These are phyloP conservation scores for Calcarius ornatus DNA, from an alignment of 2,113 vertebrate genomes.

Conservation along the genomic window DNA sequence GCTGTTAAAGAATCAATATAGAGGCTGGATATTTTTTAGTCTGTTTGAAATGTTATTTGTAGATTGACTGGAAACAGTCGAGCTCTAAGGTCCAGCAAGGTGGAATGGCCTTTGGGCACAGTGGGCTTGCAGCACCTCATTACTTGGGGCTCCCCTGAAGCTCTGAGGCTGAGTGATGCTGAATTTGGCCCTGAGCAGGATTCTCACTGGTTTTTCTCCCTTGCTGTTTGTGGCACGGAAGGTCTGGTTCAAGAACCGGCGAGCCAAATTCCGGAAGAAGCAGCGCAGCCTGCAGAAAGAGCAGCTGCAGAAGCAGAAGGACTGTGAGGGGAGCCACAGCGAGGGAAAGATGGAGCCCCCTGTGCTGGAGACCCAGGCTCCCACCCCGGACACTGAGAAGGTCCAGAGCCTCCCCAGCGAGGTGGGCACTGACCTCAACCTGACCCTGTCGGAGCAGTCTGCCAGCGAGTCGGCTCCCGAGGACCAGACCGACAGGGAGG, in stretches of 20 bases:
- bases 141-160: neutral
- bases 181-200: neutral
- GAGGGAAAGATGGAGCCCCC: constrained; percentile 75
- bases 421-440: constrained; percentile 83
- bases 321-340: constrained; percentile 74
- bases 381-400: constrained; percentile 76
- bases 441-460: constrained; percentile 92
- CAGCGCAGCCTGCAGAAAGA: constrained; percentile 98
- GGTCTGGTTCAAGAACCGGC: constrained; percentile 99
- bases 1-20: neutral
- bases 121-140: neutral
- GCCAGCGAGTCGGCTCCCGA: constrained; percentile 90
- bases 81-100: neutral
- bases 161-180: neutral
- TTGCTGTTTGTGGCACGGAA: constrained; percentile 45
- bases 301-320: constrained; percentile 97
- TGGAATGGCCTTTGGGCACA: neutral
- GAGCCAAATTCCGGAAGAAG: constrained; percentile 98
- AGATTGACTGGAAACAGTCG: neutral
- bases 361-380: constrained; percentile 68
- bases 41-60: neutral
- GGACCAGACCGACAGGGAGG: constrained; percentile 88
- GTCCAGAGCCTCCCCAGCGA: constrained; percentile 73
- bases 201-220: neutral
- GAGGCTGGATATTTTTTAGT: neutral